Evolutionary conservation across 2,797 vertebrate species (phyloP), one percentile per base, ranked within the genome.

Genomic region (Gila robusta): DNA sequence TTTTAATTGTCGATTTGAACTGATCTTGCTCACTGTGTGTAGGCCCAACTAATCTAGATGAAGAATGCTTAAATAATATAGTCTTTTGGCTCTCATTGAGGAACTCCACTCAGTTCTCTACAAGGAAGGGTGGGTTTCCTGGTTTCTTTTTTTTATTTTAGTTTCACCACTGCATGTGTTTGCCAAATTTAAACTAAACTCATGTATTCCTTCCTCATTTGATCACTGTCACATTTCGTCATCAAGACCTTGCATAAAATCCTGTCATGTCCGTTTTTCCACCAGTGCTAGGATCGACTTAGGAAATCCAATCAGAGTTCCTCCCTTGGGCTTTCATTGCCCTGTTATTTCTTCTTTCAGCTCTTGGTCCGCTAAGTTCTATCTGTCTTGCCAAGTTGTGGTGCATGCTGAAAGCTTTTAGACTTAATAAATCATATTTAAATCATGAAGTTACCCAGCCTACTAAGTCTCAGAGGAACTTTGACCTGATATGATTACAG

Each of bases 161-260:
- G 59, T 81, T 88, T 88, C 39, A 49, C n/a, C 62, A 67, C 44
- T 79, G 78, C 32, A 32, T 84, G 6, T n/a, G 7, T 5, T 54
- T 67, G 39, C 54, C 19, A 79, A 67, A 82, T 83, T 74, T 39
- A 83, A 69, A 23, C 59, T 5, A 1, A 54, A 32, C 77, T 39
- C 14, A 21, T 74, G 59, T 54, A 47, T 70, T 77, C 39, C 16
- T 32, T 70, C 67, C 26, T 21, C 23, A 35, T 73, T 76, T 4
- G 6, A 28, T 74, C n/a, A 9, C 49, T 44, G 78, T 21, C 32
- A 79, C 32, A 39, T 74, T 70, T 52, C 70, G 3, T 62, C 49
- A 56, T 28, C 26, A 79, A 69, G 21, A 70, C 37, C 56, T 69
- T 66, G 14, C 26, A 35, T 52, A 8, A 35, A 62, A 17, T 10